phyloP scores from a whole-genome alignment of 2,113 vertebrate species.

The Clupea harengus region DNA sequence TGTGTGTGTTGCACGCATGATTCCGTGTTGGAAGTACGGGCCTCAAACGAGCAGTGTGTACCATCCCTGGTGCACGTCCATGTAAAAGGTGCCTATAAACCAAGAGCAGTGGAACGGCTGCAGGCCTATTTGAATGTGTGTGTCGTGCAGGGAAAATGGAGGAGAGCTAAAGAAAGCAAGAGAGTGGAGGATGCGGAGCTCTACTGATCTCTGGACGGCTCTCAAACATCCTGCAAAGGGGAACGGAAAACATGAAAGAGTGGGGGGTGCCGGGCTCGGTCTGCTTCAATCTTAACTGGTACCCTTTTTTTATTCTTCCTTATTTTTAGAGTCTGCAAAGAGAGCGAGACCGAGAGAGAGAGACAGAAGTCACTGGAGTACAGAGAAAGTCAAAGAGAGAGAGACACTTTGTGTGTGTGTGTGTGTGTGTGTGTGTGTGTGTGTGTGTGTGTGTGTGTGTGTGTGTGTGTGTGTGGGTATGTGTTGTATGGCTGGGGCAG shows the following conservation, averaged over 20 bases:
- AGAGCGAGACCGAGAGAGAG: background rate
- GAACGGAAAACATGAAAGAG: background rate
- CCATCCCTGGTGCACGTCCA: no score
- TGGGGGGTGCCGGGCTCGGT: background rate
- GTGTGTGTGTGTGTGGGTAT: no score
- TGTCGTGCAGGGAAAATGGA: no score
- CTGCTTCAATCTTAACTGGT: background rate
- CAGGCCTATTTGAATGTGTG: no score
- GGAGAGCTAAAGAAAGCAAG: no score
- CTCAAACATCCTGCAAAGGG: background rate
- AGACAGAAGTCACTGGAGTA: background rate
- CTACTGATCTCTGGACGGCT: background rate
- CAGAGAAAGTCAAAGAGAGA: background rate
- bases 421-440: no score
- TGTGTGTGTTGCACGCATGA: background rate
- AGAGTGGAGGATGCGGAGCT: background rate
- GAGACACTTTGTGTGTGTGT: no score
- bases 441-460: no score
- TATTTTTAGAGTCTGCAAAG: background rate
- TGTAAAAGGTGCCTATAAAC: no score
- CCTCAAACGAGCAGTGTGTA: background rate
- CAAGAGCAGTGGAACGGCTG: no score
- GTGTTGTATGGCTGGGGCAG: background rate
- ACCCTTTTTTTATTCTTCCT: background rate
- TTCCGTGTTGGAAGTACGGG: background rate